Base-by-base conservation (phyloP, 2,797 vertebrate species). In the Macropus fuliginosus region DNA sequence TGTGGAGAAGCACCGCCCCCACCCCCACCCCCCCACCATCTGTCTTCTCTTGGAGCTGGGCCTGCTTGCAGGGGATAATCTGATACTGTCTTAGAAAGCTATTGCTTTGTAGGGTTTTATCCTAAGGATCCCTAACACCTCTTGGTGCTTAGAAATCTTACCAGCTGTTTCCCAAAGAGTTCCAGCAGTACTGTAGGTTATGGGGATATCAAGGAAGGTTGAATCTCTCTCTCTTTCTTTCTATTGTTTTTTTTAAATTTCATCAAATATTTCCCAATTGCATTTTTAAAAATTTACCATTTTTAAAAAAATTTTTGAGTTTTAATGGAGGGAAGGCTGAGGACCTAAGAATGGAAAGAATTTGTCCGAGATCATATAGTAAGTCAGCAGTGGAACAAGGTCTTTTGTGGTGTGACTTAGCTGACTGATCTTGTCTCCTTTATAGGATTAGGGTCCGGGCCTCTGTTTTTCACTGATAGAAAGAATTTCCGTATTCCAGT, bases 341-440 rank as follows among this genome's bases (percentile, higher is more conserved):
- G 74, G 40, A 50, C 24, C 40, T 87, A 56, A 54, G 27, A 50
- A 89, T 59, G 34, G 52, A 87, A 62, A 13, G 10, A 11, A 16
- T 0, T 9, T 31, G 18, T 92, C 62, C 46, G n/a, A 28, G 89
- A 4, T 40, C 3, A 8, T 50, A 54, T 54, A 1, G 0, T 46
- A 34, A 91, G 52, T 95, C 92, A 91, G 31, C 40, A 57, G 62
- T 92, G 91, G 93, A 94, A 40, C 93, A 91, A 89, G 59, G 24
- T 3, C 24, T 95, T 94, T 55, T 93, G 55, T 66, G 91, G 55
- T 54, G 92, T 92, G 95, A 94, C 91, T 96, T 4, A 87, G 40
- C 74, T 50, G 74, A 27, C 74, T 50, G 74, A 87, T 87, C 74
- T 87, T 87, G 40, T 50, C 74, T 81, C 74, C 74, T 87, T 50